These are phyloP conservation scores for Tiliacea aurago DNA, from an alignment of 2,888 invertebrate genomes.

Conservation along the genomic window DNA sequence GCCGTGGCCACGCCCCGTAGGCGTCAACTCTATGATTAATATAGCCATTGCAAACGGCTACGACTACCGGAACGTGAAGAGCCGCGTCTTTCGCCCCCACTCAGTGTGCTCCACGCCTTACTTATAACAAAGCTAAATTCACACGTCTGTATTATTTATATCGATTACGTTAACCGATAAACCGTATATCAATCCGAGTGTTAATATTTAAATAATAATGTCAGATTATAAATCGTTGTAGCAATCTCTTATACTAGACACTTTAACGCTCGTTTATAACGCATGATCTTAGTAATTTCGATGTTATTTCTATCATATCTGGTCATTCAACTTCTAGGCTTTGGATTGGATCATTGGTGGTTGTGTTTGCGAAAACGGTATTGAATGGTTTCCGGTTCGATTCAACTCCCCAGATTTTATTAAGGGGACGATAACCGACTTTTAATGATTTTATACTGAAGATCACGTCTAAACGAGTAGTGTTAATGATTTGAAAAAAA, in stretches of 20 bases:
- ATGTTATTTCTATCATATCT: constrained; percentile 64
- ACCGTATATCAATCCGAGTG: constrained; percentile 77
- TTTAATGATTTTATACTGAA: too few species aligned
- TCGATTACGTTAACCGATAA: constrained; percentile 76
- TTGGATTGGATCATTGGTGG: constrained; percentile 59
- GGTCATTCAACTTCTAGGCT: constrained; percentile 71
- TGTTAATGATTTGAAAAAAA: too few species aligned
- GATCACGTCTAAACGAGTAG: too few species aligned
- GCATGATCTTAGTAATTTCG: constrained; percentile 66
- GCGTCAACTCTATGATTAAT: constrained; percentile 88
- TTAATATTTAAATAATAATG: constrained; percentile 82
- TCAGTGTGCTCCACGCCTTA: constrained; percentile 77
- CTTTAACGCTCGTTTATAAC: constrained; percentile 72
- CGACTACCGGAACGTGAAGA: constrained; percentile 81
- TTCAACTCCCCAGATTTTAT: constrained; percentile 9
- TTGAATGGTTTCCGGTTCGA: constrained; percentile 23
- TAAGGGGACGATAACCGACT: too few species aligned
- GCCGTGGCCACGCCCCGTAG: constrained; percentile 86
- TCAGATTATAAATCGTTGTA: constrained; percentile 78
- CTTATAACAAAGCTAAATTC: constrained; percentile 74
- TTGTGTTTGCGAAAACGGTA: constrained; percentile 40
- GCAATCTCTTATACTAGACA: constrained; percentile 67
- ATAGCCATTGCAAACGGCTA: constrained; percentile 78
- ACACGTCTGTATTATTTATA: constrained; percentile 80
- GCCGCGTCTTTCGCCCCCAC: constrained; percentile 75